A percentile compares a stretch with the other conserved stretches of the same genome.
Conservation (phyloP, 2,797 vertebrate species). For the Graptemys geographica region DNA sequence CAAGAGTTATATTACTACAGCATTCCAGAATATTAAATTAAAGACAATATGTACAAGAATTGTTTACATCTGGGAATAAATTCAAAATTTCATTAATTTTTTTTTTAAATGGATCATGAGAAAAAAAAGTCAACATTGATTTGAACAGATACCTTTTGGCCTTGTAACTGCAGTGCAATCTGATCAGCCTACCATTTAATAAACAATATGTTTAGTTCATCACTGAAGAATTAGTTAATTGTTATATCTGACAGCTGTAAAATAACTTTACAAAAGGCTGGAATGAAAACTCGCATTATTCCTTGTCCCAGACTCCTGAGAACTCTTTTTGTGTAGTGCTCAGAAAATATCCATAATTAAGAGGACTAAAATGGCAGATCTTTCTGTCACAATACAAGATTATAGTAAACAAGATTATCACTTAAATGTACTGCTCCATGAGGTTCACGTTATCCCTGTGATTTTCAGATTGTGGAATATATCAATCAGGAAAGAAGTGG, state of each 20-base stretch:
- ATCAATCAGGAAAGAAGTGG: not conserved
- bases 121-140: slow-evolving; percentile 24
- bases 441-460: not conserved
- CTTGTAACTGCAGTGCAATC: not conserved
- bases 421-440: not conserved
- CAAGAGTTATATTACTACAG: no score
- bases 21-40: not conserved
- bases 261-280: not conserved
- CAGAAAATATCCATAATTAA: not conserved
- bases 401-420: not conserved
- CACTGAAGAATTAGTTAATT: not conserved
- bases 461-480: no score
- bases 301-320: not conserved
- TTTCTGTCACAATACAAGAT: not conserved
- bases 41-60: not conserved
- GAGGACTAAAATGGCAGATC: not conserved
- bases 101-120: no score
- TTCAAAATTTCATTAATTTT: not conserved
- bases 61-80: not conserved
- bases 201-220: not conserved
- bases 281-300: not conserved
- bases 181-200: not conserved
- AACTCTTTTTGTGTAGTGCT: not conserved
- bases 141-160: not conserved
- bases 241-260: not conserved